Evolutionary conservation across 2,113 vertebrate species (phyloP), one percentile per base, ranked within the genome.

Genomic region (Rhinogobius similis): DNA sequence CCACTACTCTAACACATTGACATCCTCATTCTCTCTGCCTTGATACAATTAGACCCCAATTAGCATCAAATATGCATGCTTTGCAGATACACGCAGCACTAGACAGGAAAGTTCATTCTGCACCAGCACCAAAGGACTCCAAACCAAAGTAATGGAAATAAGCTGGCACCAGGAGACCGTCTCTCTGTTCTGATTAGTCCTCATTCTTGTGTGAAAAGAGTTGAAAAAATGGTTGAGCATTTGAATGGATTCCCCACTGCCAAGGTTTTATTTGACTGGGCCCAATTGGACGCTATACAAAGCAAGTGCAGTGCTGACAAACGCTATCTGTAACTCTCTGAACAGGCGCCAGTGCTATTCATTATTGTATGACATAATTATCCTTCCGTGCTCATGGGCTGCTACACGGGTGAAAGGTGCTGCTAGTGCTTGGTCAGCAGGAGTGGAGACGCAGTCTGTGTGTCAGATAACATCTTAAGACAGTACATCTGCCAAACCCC

Each of bases 41-140:
- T 78, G 71, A 83, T 79, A 73, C 81, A 90, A 87, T 85, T 90
- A 90, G 79, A 82, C 80, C 14, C 14, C 58, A 85, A 89, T 85
- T 83, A 90, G 36, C 70, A 76, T 78, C 52, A 81, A 82, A 78
- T 77, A 73, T 71, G 55, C 43, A 21, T 12, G 50, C 55, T 55
- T 46, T 56, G 62, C 56, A n/a, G 38, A 77, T 67, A 64, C 27
- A 24, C n/a, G 39, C 39, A 74, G 43, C 76, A 36, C 32, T 38
- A 29, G 50, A 62, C 67, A 29, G 13, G 52, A 70, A 76, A 80
- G 66, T 88, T 73, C 67, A 23, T 41, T 62, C 72, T 76, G 38
- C 36, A 52, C 53, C 67, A 53, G 71, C 65, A 63, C 65, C 76
- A 62, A 74, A 67, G 18, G 55, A 46, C 56, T 71, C 52, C 43